A percentile compares a stretch with the other conserved stretches of the same genome.
phyloP scores from a whole-genome alignment of 2,888 invertebrate species.

The Aphodius granarius region DNA sequence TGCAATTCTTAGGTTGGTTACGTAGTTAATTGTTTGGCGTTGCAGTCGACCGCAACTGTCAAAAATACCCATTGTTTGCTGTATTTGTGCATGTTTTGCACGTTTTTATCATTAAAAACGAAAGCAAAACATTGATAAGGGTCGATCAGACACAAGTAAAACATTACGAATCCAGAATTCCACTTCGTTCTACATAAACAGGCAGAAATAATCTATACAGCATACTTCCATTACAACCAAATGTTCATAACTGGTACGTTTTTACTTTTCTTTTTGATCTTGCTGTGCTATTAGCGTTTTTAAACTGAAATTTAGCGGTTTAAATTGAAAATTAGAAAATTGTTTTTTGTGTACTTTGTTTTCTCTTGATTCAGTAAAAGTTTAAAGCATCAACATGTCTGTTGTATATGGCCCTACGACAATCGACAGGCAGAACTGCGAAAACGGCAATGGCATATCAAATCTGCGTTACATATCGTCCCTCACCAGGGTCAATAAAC shows the following conservation, averaged over 20 bases:
- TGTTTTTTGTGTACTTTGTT: conserved; percentile 10
- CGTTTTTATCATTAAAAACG: neutral
- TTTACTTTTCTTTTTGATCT: conserved; percentile 8
- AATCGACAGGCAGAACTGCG: conserved; percentile 26
- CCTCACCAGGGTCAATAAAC: conserved; percentile 22
- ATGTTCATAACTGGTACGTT: conserved; percentile 26
- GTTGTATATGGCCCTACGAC: conserved; percentile 28
- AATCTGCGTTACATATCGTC: conserved; percentile 24
- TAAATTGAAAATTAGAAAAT: too few species aligned
- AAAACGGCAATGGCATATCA: conserved; percentile 23
- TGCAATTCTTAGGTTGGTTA: too few species aligned
- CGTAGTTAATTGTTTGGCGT: neutral
- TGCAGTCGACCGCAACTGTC: neutral
- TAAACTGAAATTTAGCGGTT: too few species aligned
- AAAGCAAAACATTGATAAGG: neutral
- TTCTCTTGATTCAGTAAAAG: neutral
- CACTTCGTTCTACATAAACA: too few species aligned
- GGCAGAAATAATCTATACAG: neutral
- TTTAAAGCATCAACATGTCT: conserved; percentile 20
- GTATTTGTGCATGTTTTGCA: neutral
- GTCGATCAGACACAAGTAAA: neutral
- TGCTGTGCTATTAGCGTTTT: too few species aligned
- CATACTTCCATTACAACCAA: conserved; percentile 11
- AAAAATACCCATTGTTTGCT: neutral
- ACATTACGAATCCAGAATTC: neutral